These are phyloP conservation scores for Phoxinus phoxinus DNA, from an alignment of 2,113 vertebrate species.

Conservation along the genomic window DNA sequence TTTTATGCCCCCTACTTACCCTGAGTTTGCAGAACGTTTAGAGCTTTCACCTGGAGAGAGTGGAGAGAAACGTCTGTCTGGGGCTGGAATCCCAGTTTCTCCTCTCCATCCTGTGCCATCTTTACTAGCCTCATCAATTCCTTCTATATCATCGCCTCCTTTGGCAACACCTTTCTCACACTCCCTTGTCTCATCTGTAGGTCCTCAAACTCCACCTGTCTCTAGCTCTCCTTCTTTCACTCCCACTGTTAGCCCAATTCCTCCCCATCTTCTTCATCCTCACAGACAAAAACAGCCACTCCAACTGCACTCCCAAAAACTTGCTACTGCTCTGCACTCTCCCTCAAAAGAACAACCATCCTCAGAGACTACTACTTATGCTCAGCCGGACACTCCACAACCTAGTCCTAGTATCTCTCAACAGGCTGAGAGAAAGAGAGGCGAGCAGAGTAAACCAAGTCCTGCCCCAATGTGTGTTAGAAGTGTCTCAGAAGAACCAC, in stretches of 20 bases:
- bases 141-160: conserved; percentile 69
- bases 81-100: conserved; percentile 73
- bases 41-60: conserved; percentile 81
- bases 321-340: conserved; percentile 45
- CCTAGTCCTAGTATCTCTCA: conserved; percentile 57
- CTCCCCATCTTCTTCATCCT: conserved; percentile 64
- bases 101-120: conserved; percentile 64
- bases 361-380: conserved; percentile 37
- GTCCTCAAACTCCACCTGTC: conserved; percentile 70
- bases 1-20: conserved; percentile 94
- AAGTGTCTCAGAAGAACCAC: conserved; percentile 67
- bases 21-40: conserved; percentile 92
- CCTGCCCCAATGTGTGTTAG: conserved; percentile 64
- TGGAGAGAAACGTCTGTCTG: conserved; percentile 83
- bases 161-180: conserved; percentile 69
- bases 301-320: conserved; percentile 64
- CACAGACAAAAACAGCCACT: conserved; percentile 65
- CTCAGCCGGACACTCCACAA: conserved; percentile 51
- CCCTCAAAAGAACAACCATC: conserved; percentile 64
- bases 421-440: conserved; percentile 55
- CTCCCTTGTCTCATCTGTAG: conserved; percentile 67
- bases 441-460: conserved; percentile 58
- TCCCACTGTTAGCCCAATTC: conserved; percentile 64
- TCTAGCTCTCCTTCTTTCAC: conserved; percentile 69
- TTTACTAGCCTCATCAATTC: conserved; percentile 61